Evolutionary conservation across 2,113 vertebrate species (phyloP).

Genomic region (Panthera tigris): DNA sequence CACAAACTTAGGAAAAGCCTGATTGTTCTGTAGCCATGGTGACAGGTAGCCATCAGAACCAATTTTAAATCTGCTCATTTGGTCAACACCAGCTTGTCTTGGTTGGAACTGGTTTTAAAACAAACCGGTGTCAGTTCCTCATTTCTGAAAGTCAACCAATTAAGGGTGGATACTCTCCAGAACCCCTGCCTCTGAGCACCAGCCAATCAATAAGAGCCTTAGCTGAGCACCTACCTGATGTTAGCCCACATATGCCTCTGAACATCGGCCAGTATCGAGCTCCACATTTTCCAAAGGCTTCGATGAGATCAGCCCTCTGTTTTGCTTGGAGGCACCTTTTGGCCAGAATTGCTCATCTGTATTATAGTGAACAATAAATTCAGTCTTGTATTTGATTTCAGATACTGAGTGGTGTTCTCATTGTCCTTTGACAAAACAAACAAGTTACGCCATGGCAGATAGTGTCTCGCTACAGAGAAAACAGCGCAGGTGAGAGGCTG

Average conservation of each 20-base stretch:
- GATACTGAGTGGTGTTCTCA: not conserved
- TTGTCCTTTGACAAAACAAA: not conserved
- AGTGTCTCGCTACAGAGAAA: not conserved
- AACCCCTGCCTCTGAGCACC: not conserved
- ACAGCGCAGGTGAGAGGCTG: not conserved
- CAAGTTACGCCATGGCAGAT: not conserved
- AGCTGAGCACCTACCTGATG: not conserved
- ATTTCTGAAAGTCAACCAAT: not conserved
- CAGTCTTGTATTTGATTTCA: not conserved
- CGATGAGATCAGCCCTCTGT: not conserved
- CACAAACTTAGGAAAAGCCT: not conserved
- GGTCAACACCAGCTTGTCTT: not conserved
- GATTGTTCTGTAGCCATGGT: not conserved
- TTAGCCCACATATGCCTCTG: not conserved
- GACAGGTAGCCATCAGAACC: not conserved
- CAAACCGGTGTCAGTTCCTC: not conserved
- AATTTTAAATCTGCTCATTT: conserved; percentile 20
- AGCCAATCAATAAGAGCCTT: not conserved
- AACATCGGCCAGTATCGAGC: not conserved
- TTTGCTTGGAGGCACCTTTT: not conserved
- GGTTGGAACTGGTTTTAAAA: not conserved
- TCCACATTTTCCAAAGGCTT: not conserved
- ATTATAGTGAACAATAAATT: not conserved
- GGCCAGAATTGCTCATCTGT: not conserved
- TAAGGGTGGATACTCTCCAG: not conserved